These are phyloP conservation scores for Callimorpha dominula DNA, from an alignment of 2,888 invertebrate genomes.

Conservation along the genomic window DNA sequence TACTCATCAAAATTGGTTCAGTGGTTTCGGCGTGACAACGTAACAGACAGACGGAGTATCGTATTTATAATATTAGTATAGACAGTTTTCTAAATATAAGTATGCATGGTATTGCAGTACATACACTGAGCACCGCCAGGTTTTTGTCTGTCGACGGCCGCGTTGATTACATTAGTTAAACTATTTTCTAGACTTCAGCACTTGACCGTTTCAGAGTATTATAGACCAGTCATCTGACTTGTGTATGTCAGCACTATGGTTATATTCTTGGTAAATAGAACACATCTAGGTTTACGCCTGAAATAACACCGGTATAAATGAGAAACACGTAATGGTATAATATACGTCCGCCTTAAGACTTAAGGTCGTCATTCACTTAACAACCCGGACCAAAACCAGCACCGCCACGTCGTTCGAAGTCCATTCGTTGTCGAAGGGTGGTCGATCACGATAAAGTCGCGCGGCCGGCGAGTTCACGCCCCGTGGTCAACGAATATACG, in stretches of 20 bases:
- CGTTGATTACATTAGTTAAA: conserved; percentile 44
- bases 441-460: no score
- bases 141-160: conserved; percentile 36
- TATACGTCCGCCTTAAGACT: no score
- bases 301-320: conserved; percentile 15
- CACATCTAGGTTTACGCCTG: background rate
- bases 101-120: conserved; percentile 6
- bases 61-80: background rate
- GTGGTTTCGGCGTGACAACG: background rate
- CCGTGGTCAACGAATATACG: no score
- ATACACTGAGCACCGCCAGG: conserved; percentile 17
- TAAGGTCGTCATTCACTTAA: no score
- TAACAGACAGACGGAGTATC: background rate
- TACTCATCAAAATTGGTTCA: background rate
- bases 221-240: conserved; percentile 7
- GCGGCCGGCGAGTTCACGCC: no score
- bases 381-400: no score
- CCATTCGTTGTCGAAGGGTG: no score
- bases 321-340: background rate
- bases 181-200: conserved; percentile 42
- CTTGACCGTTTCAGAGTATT: conserved; percentile 1
- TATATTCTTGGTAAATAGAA: conserved; percentile 6
- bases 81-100: background rate
- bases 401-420: no score
- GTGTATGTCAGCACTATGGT: conserved; percentile 13